Conservation (phyloP, 2,113 vertebrate species). For the Dolichotis patagonum region DNA sequence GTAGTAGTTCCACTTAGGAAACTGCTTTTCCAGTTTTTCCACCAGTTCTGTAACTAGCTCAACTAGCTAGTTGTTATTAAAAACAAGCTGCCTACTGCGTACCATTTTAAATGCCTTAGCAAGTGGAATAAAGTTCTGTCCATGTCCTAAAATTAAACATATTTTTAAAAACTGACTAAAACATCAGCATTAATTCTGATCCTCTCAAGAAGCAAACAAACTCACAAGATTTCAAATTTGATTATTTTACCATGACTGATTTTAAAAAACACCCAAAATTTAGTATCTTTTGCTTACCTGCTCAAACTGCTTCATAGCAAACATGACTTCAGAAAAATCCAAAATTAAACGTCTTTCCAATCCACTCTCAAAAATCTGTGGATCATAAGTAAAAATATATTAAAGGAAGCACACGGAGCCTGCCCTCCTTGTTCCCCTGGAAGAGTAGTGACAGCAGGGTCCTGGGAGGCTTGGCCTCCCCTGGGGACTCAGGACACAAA, state of each 20-base stretch:
- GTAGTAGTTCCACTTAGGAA: neutral
- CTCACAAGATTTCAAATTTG: neutral
- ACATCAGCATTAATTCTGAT: neutral
- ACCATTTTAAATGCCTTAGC: neutral
- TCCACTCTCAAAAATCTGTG: conserved; percentile 91
- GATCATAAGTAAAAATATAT: conserved; percentile 40
- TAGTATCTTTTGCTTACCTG: conserved; percentile 85
- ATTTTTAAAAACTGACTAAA: neutral
- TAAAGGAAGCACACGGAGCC: neutral
- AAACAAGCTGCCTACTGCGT: neutral
- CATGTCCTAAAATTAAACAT: neutral
- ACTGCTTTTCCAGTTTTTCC: neutral
- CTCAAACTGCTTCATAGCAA: conserved; percentile 95
- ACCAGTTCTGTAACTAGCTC: too few relatives aligned
- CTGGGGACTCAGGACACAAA: neutral
- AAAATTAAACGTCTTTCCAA: conserved; percentile 89
- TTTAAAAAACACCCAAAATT: conserved; percentile 10
- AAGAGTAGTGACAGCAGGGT: neutral
- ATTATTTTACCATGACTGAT: conserved; percentile 23
- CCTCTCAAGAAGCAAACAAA: neutral
- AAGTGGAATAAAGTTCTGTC: conserved; percentile 7
- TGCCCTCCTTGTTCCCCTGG: neutral
- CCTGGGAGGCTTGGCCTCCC: neutral
- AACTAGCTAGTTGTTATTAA: too few relatives aligned
- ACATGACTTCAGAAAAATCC: conserved; percentile 93